These are phyloP conservation scores for Andrena praecox DNA, from an alignment of 2,888 invertebrate species.

Conservation along the genomic window DNA sequence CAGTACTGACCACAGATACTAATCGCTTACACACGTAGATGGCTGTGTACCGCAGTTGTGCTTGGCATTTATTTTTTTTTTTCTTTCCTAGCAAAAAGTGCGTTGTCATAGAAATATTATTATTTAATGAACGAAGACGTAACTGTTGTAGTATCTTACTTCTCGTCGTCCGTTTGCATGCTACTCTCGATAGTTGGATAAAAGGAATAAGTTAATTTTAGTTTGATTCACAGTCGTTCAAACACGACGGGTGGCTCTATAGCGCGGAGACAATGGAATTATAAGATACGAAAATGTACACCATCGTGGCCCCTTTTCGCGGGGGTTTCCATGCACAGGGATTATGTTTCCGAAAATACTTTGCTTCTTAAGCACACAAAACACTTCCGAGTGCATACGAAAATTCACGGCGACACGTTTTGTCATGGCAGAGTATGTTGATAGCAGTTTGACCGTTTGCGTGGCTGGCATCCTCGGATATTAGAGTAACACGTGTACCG, in stretches of 20 bases:
- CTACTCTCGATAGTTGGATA: conserved; percentile 66
- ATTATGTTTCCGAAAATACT: conserved; percentile 47
- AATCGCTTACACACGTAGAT: conserved; percentile 77
- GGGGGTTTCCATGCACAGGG: conserved; percentile 54
- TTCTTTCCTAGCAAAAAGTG: conserved; percentile 68
- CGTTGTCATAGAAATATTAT: conserved; percentile 60
- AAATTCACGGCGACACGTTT: conserved; percentile 34
- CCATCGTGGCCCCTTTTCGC: conserved; percentile 63
- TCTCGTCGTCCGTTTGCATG: conserved; percentile 70
- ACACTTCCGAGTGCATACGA: conserved; percentile 30
- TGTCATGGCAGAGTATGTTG: conserved; percentile 21
- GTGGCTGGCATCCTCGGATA: conserved; percentile 26
- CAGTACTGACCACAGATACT: conserved; percentile 67
- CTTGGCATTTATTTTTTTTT: conserved; percentile 79
- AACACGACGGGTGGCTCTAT: conserved; percentile 69
- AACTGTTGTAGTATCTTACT: conserved; percentile 65
- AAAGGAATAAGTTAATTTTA: conserved; percentile 74
- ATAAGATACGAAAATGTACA: conserved; percentile 61
- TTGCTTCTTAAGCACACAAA: conserved; percentile 27
- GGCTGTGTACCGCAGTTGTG: conserved; percentile 78
- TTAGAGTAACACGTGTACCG: conserved; percentile 6
- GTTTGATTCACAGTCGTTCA: conserved; percentile 73
- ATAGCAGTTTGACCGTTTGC: conserved; percentile 21
- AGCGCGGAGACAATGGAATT: conserved; percentile 71
- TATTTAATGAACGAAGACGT: conserved; percentile 59